Percentiles rank a stretch among this genome's conserved stretches.
phyloP scores from a whole-genome alignment of 1,140 invertebrate species.

The Stegodyphus dumicola region DNA sequence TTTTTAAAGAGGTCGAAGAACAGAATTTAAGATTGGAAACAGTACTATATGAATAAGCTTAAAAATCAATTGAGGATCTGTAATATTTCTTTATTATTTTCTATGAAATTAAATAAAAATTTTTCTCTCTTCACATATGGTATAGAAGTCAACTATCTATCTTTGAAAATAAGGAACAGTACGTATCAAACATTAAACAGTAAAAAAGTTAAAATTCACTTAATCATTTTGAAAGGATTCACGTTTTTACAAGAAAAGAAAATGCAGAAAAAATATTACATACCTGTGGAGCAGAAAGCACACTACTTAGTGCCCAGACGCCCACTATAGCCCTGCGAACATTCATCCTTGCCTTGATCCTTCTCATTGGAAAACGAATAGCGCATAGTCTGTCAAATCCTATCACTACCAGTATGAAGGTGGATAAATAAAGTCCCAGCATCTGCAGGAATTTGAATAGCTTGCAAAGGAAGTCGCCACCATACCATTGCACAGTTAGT shows the following conservation, averaged over 20 bases:
- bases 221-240: not conserved
- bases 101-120: too few species aligned
- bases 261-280: conserved; percentile 1
- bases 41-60: too few species aligned
- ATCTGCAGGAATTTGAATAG: conserved; percentile 84
- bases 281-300: conserved; percentile 82
- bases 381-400: conserved; percentile 82
- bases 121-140: too few species aligned
- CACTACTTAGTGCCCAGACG: conserved; percentile 77
- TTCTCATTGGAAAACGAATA: conserved; percentile 83
- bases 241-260: not conserved
- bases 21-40: too few species aligned
- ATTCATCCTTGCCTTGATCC: conserved; percentile 74
- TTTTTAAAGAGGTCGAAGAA: too few species aligned
- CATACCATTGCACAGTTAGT: conserved; percentile 82
- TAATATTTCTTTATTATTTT: too few species aligned
- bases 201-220: not conserved
- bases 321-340: conserved; percentile 73
- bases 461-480: conserved; percentile 82
- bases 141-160: too few species aligned
- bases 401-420: conserved; percentile 84
- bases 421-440: conserved; percentile 84
- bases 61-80: too few species aligned
- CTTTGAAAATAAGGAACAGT: too few species aligned
- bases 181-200: not conserved